Percentiles rank a stretch among this genome's conserved stretches.
These are phyloP conservation scores for Galaxea fascicularis DNA, from an alignment of 92 coral and sea anemone species.

Conservation along the genomic window DNA sequence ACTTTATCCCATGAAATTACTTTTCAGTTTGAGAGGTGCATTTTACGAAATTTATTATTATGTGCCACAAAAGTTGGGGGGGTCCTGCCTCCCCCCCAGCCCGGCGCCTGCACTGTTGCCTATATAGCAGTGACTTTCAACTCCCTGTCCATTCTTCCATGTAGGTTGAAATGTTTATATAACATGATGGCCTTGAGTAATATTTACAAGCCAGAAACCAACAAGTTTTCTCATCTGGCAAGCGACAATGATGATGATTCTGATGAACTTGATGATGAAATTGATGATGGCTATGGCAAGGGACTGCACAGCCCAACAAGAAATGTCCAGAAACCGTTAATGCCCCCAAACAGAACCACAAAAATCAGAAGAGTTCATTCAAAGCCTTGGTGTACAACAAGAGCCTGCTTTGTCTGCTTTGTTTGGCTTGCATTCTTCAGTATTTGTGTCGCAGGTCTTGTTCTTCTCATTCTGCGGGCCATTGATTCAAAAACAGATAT, in stretches of 20 bases:
- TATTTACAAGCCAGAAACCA: slow-evolving; percentile 93
- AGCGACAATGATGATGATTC: slow-evolving; percentile 90
- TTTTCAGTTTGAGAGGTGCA: too few species aligned
- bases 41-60: too few species aligned
- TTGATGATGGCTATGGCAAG: slow-evolving; percentile 70
- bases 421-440: slow-evolving; percentile 84
- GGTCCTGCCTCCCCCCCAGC: too few species aligned
- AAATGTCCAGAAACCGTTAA: slow-evolving; percentile 67
- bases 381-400: slow-evolving; percentile 88
- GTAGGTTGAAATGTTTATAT: neutral
- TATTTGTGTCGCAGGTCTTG: slow-evolving; percentile 83
- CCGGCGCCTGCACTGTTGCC: too few species aligned
- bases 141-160: neutral
- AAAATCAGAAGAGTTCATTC: slow-evolving; percentile 80
- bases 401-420: slow-evolving; percentile 83
- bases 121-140: too few species aligned
- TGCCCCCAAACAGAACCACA: slow-evolving; percentile 68
- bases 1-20: too few species aligned
- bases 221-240: slow-evolving; percentile 86
- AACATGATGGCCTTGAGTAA: slow-evolving; percentile 84
- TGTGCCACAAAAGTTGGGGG: too few species aligned
- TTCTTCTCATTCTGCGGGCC: slow-evolving; percentile 75
- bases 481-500: slow-evolving; percentile 43
- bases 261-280: slow-evolving; percentile 84
- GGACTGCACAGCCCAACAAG: slow-evolving; percentile 65